These are phyloP conservation scores for Grus americana DNA, from an alignment of 2,113 vertebrate species.

Conservation along the genomic window DNA sequence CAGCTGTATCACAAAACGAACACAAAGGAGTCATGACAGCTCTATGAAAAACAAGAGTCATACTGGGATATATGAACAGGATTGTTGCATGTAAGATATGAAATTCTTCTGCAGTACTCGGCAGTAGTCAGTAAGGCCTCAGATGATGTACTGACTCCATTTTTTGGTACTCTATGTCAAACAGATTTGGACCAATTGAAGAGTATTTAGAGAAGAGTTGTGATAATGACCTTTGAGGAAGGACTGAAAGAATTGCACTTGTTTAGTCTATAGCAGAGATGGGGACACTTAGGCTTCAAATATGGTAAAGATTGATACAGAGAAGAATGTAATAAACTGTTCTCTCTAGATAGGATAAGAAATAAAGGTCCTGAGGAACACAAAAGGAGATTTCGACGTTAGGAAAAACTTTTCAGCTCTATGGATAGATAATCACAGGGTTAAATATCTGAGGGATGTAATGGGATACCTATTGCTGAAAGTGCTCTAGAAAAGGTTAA, in stretches of 20 bases:
- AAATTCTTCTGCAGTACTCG: background rate
- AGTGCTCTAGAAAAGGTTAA: background rate
- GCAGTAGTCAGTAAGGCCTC: background rate
- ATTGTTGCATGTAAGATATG: accelerated
- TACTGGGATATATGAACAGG: background rate
- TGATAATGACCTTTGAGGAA: background rate
- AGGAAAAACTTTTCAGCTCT: background rate
- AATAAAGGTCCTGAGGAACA: background rate
- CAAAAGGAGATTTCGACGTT: background rate
- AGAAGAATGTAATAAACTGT: background rate
- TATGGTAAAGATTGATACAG: background rate
- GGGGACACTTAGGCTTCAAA: background rate
- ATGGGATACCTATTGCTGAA: background rate
- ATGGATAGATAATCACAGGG: background rate
- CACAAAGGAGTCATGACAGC: background rate
- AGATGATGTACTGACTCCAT: background rate
- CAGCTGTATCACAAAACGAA: background rate
- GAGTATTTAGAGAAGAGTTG: background rate
- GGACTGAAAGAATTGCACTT: background rate
- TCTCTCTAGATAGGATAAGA: background rate
- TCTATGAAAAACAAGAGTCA: background rate
- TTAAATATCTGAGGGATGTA: background rate
- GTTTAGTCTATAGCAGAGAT: background rate
- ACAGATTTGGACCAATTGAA: background rate
- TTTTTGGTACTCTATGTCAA: background rate